phyloP scores from a whole-genome alignment of 2,797 vertebrate genomes.

The Pantherophis vulpinus region DNA sequence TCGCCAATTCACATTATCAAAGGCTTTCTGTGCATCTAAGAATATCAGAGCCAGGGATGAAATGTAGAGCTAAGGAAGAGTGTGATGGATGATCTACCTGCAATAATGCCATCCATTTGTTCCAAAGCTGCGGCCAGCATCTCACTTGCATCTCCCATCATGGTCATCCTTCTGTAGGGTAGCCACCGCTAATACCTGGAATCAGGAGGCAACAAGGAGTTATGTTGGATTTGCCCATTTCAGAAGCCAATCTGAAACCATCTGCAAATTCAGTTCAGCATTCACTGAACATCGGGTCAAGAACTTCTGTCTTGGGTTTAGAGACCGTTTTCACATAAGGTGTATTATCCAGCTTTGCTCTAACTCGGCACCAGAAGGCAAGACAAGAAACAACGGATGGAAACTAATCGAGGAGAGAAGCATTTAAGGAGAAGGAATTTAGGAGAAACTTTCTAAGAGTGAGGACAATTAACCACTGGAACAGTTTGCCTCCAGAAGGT shows the following conservation, averaged over 20 bases:
- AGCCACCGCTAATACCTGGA: slow-evolving; percentile 53
- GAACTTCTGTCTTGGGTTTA: not conserved
- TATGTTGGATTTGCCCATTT: slow-evolving; percentile 13
- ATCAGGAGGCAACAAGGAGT: accelerated
- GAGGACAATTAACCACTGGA: no score
- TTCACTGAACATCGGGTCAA: accelerated
- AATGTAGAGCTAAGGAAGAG: not conserved
- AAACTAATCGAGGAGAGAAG: no score
- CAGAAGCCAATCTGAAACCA: slow-evolving; percentile 11
- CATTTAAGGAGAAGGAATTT: no score
- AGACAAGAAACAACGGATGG: no score
- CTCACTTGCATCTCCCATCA: slow-evolving; percentile 97
- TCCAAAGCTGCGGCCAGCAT: slow-evolving; percentile 97
- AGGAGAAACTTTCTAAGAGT: no score
- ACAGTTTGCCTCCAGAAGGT: no score
- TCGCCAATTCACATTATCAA: no score
- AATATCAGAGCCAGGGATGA: not conserved
- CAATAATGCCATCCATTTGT: slow-evolving; percentile 98
- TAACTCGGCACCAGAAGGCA: not conserved
- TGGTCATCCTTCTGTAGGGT: slow-evolving; percentile 64
- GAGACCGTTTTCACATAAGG: not conserved
- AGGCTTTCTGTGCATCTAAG: no score
- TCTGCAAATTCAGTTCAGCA: slow-evolving; percentile 27
- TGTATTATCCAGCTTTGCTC: not conserved
- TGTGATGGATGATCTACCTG: slow-evolving; percentile 75